Evolutionary conservation across 2,888 invertebrate species (phyloP).

Genomic region (Eucera pruinosa): DNA sequence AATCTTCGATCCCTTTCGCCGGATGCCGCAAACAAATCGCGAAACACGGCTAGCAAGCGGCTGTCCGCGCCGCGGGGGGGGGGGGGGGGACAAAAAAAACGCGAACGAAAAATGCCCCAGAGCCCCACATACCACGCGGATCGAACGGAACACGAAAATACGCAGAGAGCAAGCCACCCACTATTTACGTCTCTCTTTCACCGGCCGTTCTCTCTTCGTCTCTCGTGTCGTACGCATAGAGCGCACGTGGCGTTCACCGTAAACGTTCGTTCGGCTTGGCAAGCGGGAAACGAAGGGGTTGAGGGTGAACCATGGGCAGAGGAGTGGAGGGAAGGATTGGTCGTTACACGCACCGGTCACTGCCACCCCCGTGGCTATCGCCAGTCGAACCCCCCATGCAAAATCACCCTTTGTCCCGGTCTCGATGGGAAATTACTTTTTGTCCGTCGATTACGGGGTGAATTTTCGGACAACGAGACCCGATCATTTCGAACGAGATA

Average conservation of each 20-base stretch:
- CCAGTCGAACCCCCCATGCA: conserved; percentile 74
- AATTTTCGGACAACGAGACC: conserved; percentile 80
- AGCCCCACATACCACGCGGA: conserved; percentile 76
- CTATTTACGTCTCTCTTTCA: neutral
- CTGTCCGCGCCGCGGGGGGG: neutral
- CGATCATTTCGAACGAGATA: conserved; percentile 79
- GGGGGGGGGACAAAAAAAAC: conserved; percentile 30
- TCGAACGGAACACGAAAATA: conserved; percentile 57
- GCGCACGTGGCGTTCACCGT: conserved; percentile 77
- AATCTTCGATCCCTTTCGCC: too few species aligned
- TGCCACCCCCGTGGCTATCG: conserved; percentile 78
- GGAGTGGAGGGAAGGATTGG: conserved; percentile 61
- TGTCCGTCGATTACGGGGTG: conserved; percentile 83
- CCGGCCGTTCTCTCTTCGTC: conserved; percentile 27
- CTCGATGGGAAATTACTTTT: conserved; percentile 84
- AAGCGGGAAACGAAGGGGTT: conserved; percentile 55
- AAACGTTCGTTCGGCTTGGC: conserved; percentile 62
- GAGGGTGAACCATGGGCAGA: conserved; percentile 47
- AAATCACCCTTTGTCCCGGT: conserved; percentile 83
- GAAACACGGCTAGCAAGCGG: neutral
- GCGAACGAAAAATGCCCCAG: conserved; percentile 76
- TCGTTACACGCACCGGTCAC: conserved; percentile 84
- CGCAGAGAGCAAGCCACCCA: conserved; percentile 14
- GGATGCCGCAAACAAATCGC: neutral
- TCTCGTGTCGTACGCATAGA: conserved; percentile 70